Base-by-base conservation (phyloP, 2,888 invertebrate genomes). In the Dromius quadrimaculatus region DNA sequence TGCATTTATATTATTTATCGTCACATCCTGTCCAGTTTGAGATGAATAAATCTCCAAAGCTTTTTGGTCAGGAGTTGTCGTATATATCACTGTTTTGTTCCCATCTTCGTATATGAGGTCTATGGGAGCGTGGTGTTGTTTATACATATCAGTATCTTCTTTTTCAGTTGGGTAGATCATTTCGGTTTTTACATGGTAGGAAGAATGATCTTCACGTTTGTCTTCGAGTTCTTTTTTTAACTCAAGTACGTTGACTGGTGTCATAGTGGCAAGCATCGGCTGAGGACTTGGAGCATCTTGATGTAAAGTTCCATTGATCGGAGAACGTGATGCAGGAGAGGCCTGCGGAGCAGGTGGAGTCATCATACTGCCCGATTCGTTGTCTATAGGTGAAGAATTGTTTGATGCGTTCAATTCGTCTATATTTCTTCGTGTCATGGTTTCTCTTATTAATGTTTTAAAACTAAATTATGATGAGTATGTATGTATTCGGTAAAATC, bases 91-190 rank as follows among this genome's bases (percentile, higher is more conserved):
- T 1, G 92, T 92, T 80, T 93, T 92, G 79, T 92, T 92, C 50
- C 92, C 92, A 78, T 92, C 92, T 79, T 92, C 92, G 82, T 92
- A 93, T 77, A 93, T 93, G 77, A 93, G 84, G 81, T 93, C 92
- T 80, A 92, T 92, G 75, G 92, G 91, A 62, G 85, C 90, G 79
- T 90, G 59, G 20, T 74, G 74, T 1, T 71, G 41, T 72, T 75
- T 71, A 85, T 83, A 83, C 0, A 72, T 64, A 19, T 75, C 72
- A n/a, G 19, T 15, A 47, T 83, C 78, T 74, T 84, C 83, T 68
- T 83, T 83, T 69, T 83, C 83, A 74, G 83, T 82, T 70, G 83
- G 82, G 73, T 82, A 82, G 75, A 83, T 80, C 73, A 83, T 82
- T 79, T 83, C 87, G 28, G 87, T 87, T 78, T 83, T 83, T 72